phyloP scores from a whole-genome alignment of 2,113 vertebrate genomes.

The Elaphurus davidianus region DNA sequence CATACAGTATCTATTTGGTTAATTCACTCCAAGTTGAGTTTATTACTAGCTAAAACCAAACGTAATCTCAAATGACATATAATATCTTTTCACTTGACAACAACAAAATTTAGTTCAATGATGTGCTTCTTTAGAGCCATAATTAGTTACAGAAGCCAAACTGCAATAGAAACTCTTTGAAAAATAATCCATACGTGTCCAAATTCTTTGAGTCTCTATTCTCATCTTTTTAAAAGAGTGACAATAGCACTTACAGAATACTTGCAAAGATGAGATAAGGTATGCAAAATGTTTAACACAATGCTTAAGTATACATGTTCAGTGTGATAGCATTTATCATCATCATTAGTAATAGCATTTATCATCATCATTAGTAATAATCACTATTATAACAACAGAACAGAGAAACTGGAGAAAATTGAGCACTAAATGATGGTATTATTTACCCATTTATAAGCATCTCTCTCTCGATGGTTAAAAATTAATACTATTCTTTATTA shows the following conservation, averaged over 20 bases:
- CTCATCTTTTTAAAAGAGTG: not conserved
- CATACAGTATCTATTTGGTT: not conserved
- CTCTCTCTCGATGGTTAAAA: not conserved
- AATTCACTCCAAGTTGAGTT: not conserved
- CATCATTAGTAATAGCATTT: not conserved
- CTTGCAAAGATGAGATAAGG: not conserved
- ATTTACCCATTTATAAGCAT: not conserved
- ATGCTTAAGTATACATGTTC: not conserved
- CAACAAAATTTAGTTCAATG: not conserved
- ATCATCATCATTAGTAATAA: not conserved
- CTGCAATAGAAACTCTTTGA: not conserved
- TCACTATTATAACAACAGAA: not conserved
- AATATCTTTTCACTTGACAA: not conserved
- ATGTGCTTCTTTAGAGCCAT: not conserved
- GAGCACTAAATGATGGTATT: not conserved
- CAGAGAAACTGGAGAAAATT: not conserved
- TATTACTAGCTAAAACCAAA: not conserved
- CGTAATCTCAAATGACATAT: not conserved
- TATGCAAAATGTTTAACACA: not conserved
- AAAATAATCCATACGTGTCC: not conserved
- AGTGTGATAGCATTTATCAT: not conserved
- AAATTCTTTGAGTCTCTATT: constrained; percentile 5
- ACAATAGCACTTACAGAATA: not conserved
- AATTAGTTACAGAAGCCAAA: constrained; percentile 11
- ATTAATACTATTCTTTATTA: not conserved